Evolutionary conservation across 2,113 vertebrate genomes (phyloP).

Genomic region (Arothron firmamentum): DNA sequence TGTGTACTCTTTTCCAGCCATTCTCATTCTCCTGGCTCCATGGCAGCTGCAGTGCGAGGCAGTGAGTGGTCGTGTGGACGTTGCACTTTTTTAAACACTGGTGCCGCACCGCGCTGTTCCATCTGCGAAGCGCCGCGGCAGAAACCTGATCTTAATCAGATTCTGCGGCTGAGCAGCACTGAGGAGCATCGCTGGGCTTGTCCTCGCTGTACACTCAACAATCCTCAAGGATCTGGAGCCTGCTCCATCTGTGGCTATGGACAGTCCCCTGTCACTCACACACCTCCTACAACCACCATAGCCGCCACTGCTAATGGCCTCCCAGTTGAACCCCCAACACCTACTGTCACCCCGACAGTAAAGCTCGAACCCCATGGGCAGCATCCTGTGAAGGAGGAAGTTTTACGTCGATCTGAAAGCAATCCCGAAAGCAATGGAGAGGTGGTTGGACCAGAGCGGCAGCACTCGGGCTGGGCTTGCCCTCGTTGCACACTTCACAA

Average conservation of each 20-base stretch:
- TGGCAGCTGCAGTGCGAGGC: conserved; percentile 81
- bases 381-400: conserved; percentile 67
- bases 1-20: conserved; percentile 76
- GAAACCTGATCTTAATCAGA: conserved; percentile 94
- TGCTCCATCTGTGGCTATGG: conserved; percentile 86
- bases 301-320: conserved; percentile 77
- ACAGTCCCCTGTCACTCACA: conserved; percentile 58
- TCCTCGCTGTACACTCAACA: conserved; percentile 91
- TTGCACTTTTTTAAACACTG: conserved; percentile 91
- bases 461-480: conserved; percentile 83
- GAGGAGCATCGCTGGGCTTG: conserved; percentile 93
- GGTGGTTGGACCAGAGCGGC: conserved; percentile 38
- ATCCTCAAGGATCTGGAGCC: conserved; percentile 83
- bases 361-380: conserved; percentile 78
- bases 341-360: conserved; percentile 34
- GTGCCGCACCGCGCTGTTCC: conserved; percentile 89
- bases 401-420: conserved; percentile 57
- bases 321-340: conserved; percentile 57
- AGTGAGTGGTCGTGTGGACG: conserved; percentile 94
- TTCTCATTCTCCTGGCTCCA: conserved; percentile 88
- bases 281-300: conserved; percentile 61
- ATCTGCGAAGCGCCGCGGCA: conserved; percentile 96
- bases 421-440: conserved; percentile 72
- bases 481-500: conserved; percentile 93
- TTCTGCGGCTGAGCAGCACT: conserved; percentile 89